Evolutionary conservation across 2,797 vertebrate genomes (phyloP), one percentile per base, ranked within the genome.

Genomic region (Arnoldichthys spilopterus): DNA sequence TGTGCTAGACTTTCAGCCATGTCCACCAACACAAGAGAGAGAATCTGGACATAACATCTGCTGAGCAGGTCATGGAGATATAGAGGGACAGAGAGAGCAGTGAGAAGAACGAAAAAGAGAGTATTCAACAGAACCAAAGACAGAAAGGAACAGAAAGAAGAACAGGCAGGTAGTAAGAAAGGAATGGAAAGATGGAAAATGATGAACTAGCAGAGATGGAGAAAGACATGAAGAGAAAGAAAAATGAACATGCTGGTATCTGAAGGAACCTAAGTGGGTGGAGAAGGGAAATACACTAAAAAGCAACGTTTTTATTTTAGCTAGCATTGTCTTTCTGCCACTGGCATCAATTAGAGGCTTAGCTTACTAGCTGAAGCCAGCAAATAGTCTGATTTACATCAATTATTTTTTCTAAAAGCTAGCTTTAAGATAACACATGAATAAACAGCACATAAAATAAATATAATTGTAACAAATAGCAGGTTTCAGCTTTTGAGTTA

Each of bases 1-100:
- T 94, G 93, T 82, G 71, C 80, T 20, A 85, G 89, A 90, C 89
- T 85, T 54, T 28, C 83, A 81, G n/a, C 54, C 77, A 13, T 81
- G 58, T 75, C 32, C 75, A 70, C 56, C 43, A 63, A 47, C 63
- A 30, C 37, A 6, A 47, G 43, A 47, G 43, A 47, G 47, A 45
- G 34, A 69, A 11, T 24, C 3, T 47, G 13, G 6, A 2, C 7
- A 30, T 4, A 34, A 9, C 16, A 34, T 74, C 34, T 47, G 28
- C 32, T 61, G 45, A 80, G 40, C 54, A 26, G 7, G 34, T 37
- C 49, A 34, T 8, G 5, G 16, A 43, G 24, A 74, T 7, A 12
- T 24, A 6, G n/a, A n/a, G 37, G 12, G 37, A 40, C 6, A 6
- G 37, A 5, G 5, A 30, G 56, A 59, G 3, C 6, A 13, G 6